Percentiles rank a stretch among this genome's conserved stretches.
phyloP scores from a whole-genome alignment of 2,888 invertebrate genomes.

The Schrankia costaestrigalis region DNA sequence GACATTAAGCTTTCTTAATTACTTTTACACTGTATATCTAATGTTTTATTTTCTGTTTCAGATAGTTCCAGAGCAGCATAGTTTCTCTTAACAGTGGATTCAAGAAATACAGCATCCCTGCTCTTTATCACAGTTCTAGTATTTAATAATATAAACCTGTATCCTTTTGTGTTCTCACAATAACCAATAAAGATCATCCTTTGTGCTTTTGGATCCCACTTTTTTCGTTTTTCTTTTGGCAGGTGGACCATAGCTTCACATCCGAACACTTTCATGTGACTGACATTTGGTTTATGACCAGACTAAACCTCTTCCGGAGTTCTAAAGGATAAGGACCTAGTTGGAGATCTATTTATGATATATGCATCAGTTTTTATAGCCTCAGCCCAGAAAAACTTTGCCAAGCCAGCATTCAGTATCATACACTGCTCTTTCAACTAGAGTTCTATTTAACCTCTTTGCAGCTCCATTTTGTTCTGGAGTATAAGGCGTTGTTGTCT shows the following conservation, averaged over 20 bases:
- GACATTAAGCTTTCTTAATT: conserved; percentile 1
- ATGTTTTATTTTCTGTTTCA: conserved; percentile 1
- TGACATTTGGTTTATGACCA: conserved; percentile 31
- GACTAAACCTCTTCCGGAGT: conserved; percentile 36
- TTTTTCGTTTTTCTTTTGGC: conserved; percentile 3
- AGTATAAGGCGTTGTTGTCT: not conserved
- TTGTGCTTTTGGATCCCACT: conserved; percentile 25
- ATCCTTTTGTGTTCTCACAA: conserved; percentile 5
- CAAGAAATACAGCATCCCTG: conserved; percentile 2
- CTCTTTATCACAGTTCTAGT: conserved; percentile 1
- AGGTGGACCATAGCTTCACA: conserved; percentile 8
- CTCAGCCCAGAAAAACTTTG: not conserved
- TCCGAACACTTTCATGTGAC: conserved; percentile 39
- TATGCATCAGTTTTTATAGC: not conserved
- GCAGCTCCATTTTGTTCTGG: conserved; percentile 6
- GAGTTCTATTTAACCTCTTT: not conserved
- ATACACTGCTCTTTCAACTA: conserved; percentile 20
- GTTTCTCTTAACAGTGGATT: conserved; percentile 8
- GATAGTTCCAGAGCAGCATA: conserved; percentile 5
- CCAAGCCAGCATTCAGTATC: not conserved
- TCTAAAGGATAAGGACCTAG: conserved; percentile 4
- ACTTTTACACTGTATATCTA: conserved; percentile 1
- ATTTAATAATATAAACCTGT: not conserved
- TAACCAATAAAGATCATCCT: conserved; percentile 41
- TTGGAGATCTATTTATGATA: not conserved